Percentiles rank a stretch among this genome's conserved stretches.
These are phyloP conservation scores for Synergus laeviventris DNA, from an alignment of 2,888 invertebrate species.

Conservation along the genomic window DNA sequence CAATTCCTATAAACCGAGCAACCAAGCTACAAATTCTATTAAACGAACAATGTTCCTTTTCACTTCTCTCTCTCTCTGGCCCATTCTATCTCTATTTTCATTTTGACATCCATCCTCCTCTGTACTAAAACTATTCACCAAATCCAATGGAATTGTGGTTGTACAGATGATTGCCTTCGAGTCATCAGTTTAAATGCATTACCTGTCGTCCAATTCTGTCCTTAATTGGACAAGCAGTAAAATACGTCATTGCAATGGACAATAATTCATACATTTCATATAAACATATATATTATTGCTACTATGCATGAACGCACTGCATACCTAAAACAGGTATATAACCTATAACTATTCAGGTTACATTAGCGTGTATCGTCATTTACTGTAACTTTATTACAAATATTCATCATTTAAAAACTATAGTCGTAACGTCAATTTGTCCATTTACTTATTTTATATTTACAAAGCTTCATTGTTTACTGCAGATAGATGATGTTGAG, in stretches of 20 bases:
- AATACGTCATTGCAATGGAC: constrained; percentile 24
- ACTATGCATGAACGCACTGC: constrained; percentile 16
- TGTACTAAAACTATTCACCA: constrained; percentile 26
- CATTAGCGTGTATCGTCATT: background rate
- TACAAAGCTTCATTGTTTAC: too few relatives aligned
- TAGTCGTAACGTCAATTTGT: too few relatives aligned
- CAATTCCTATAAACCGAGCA: background rate
- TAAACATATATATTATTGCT: constrained; percentile 33
- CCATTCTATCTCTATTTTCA: constrained; percentile 22
- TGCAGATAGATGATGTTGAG: background rate
- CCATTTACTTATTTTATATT: too few relatives aligned
- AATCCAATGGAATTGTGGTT: constrained; percentile 31
- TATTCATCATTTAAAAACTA: background rate
- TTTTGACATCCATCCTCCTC: background rate
- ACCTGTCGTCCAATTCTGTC: constrained; percentile 17
- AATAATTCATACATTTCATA: constrained; percentile 31
- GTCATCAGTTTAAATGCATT: constrained; percentile 33
- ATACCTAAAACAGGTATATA: constrained; percentile 22
- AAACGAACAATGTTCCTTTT: constrained; percentile 22
- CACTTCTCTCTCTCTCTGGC: background rate
- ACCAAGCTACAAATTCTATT: constrained; percentile 20
- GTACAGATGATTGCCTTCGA: constrained; percentile 21
- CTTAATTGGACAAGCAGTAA: constrained; percentile 27
- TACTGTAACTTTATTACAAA: background rate
- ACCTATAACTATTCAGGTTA: constrained; percentile 12